Base-by-base conservation (phyloP, 2,888 invertebrate species). In the Hirtodrosophila cameraria region DNA sequence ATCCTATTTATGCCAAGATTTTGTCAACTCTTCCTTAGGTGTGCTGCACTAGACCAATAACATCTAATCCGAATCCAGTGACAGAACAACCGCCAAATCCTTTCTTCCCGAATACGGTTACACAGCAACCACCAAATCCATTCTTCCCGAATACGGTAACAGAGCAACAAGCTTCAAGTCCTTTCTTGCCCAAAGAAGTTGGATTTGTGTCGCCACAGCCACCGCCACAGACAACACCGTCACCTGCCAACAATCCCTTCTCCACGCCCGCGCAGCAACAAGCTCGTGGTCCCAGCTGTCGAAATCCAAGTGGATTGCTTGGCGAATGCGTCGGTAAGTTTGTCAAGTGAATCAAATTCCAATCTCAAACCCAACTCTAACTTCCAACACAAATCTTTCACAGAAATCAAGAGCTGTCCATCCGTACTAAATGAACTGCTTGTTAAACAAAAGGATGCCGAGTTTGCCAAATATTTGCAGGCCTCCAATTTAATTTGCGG, bases 401-500 rank as follows among this genome's bases (percentile, higher is more conserved):
- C 35, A 89, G 89, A 82, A 2, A 68, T 90, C 9, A 74, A 65
- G 11, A 60, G 73, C 4, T 90, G 90, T 25, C 45, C 57, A 1
- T 6, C 63, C 1, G 39, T 90, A 15, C 9, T 88, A 0, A 73
- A 61, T 3, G 76, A 87, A 3, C 58, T 90, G 1, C 49, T 50
- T 4, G 4, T 35, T 0, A 88, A 77, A 31, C 84, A 81, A 23
- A 65, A 13, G 1, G 90, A 90, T 66, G 15, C 52, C 1, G 62
- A 31, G 1, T 90, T 88, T 27, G 74, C 73, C 1, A 73, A 74
- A 3, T 88, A 71, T 13, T 38, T 90, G 20, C 71, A 80, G 9
- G 68, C 74, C 3, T 91, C 90, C 0, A 89, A 90, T 58, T 23
- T 45, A 6, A 60, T 89, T 3, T 90, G 90, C 25, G 70, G 77